A percentile compares a stretch with the other conserved stretches of the same genome.
Conservation (phyloP, 2,113 vertebrate genomes). For the Aegypius monachus region DNA sequence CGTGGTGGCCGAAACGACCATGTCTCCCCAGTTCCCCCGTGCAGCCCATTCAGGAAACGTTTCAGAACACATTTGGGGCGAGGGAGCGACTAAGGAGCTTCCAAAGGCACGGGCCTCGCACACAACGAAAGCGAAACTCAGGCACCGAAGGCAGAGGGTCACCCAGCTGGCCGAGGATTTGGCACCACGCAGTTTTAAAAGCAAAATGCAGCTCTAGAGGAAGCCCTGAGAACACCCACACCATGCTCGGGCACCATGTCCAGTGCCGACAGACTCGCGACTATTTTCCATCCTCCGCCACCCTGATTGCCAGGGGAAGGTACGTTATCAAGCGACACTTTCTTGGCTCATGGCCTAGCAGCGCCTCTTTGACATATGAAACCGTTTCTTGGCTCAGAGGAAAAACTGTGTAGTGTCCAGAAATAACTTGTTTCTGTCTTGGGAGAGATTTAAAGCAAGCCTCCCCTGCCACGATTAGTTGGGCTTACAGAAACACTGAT, state of each 20-base stretch:
- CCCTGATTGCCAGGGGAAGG: not conserved
- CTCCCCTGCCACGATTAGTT: accelerated
- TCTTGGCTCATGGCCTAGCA: not conserved
- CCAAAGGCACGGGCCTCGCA: accelerated
- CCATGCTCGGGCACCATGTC: accelerated
- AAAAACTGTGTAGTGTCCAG: not conserved
- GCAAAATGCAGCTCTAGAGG: accelerated
- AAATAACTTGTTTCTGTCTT: not conserved
- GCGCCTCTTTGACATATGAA: not conserved
- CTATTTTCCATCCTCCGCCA: not conserved
- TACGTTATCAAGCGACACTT: not conserved
- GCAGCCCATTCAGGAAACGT: not conserved
- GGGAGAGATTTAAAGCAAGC: not conserved
- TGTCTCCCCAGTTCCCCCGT: accelerated
- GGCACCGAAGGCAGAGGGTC: not conserved
- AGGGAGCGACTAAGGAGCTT: not conserved
- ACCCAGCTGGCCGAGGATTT: no score
- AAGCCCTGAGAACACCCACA: not conserved
- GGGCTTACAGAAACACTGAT: not conserved
- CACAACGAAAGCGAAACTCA: accelerated
- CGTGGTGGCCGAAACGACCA: accelerated
- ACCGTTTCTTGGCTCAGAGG: not conserved
- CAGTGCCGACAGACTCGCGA: not conserved
- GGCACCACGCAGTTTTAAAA: accelerated
- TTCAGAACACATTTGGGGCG: accelerated